Conservation (phyloP, 30 jellyfish, hydroid and myxozoan species). For the Aurelia sp. region DNA sequence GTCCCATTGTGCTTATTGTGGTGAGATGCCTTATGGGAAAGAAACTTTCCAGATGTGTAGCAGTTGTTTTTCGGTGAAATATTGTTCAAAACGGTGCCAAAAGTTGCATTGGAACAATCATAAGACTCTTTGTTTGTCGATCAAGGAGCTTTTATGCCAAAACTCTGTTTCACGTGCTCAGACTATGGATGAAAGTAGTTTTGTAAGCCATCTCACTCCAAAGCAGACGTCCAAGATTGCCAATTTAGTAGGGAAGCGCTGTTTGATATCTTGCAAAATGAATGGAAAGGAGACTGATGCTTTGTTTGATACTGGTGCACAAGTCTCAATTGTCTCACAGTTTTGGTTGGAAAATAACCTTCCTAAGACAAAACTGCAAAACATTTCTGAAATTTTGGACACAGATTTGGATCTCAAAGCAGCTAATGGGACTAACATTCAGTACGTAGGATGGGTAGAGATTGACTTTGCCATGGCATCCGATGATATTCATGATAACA, state of each 20-base stretch:
- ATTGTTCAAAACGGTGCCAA: no score
- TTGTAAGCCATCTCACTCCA: constrained; percentile 46
- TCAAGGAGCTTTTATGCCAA: not conserved
- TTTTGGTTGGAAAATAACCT: constrained; percentile 14
- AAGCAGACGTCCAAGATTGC: constrained; percentile 21
- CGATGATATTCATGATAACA: no score
- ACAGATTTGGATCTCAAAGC: constrained; percentile 9
- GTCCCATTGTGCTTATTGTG: no score
- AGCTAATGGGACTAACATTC: constrained; percentile 50
- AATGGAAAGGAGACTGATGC: constrained; percentile 19
- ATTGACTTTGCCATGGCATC: no score
- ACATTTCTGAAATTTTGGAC: constrained; percentile 30
- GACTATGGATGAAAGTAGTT: not conserved
- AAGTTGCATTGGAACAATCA: constrained; percentile 28
- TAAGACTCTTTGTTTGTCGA: constrained; percentile 13
- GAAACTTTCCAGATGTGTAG: no score
- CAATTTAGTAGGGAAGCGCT: constrained; percentile 19
- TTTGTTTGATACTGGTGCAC: constrained; percentile 50
- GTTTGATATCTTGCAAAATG: constrained; percentile 7
- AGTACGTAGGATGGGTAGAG: not conserved
- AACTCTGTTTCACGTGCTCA: not conserved
- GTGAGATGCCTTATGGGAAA: no score
- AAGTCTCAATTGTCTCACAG: constrained; percentile 37
- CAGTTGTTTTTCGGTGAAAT: no score
- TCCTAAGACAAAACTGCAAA: constrained; percentile 14